phyloP scores from a whole-genome alignment of 2,113 vertebrate genomes.

The Macquaria ambigua region DNA sequence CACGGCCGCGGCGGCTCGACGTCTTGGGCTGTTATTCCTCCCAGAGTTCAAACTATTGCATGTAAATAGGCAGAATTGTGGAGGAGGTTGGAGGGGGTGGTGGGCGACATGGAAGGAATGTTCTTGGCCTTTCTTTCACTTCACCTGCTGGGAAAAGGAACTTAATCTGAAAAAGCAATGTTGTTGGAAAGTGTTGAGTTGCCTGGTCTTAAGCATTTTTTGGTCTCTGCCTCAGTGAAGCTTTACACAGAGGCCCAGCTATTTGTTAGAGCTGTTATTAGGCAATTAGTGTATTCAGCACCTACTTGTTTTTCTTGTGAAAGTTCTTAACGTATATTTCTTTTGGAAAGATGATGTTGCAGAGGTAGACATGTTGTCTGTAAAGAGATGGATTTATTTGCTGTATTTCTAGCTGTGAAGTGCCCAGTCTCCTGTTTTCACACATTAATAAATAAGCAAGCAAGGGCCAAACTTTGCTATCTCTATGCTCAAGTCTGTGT shows the following conservation, averaged over 20 bases:
- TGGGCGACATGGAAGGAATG: constrained; percentile 67
- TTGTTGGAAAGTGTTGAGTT: constrained; percentile 50
- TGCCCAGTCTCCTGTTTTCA: constrained; percentile 16
- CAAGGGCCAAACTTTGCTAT: constrained; percentile 65
- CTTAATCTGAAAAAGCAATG: constrained; percentile 56
- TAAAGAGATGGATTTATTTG: neutral
- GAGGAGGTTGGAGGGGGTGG: constrained; percentile 36
- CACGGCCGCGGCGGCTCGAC: constrained; percentile 17
- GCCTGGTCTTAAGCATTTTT: constrained; percentile 31
- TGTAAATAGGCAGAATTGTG: constrained; percentile 38
- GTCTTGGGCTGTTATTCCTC: constrained; percentile 5
- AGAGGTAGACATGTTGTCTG: neutral
- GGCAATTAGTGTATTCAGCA: neutral
- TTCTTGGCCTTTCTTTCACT: constrained; percentile 64
- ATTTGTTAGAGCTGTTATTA: constrained; percentile 22
- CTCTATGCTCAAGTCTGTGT: constrained; percentile 53
- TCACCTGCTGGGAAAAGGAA: constrained; percentile 70
- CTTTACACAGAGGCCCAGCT: constrained; percentile 20
- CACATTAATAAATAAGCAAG: constrained; percentile 61
- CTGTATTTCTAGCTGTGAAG: neutral
- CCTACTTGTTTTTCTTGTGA: constrained; percentile 2
- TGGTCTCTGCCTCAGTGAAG: constrained; percentile 13
- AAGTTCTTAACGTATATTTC: constrained; percentile 4
- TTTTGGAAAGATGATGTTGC: neutral
- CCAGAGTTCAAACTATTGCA: constrained; percentile 31